Evolutionary conservation across 2,888 invertebrate species (phyloP).

Genomic region (Unio delphinus): DNA sequence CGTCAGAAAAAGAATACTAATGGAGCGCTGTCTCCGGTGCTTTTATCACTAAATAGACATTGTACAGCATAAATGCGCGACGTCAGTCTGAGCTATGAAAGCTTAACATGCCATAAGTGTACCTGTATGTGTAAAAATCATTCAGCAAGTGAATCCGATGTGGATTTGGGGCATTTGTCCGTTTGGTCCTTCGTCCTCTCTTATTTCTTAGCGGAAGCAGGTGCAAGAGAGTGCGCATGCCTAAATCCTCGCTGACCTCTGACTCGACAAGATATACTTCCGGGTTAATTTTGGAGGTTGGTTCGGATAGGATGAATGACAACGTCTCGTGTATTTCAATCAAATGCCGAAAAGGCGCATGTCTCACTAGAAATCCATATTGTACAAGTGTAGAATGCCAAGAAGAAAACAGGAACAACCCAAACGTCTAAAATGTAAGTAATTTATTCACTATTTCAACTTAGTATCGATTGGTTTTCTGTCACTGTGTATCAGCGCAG

Average conservation of each 20-base stretch:
- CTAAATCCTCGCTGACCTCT: slow-evolving; percentile 9
- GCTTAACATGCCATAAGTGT: no score
- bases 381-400: slow-evolving; percentile 49
- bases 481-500: background rate
- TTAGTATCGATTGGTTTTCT: slow-evolving; percentile 1
- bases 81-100: no score
- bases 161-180: slow-evolving; percentile 15
- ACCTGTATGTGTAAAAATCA: no score
- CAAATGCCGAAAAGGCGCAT: background rate
- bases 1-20: no score
- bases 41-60: no score
- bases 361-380: background rate
- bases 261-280: slow-evolving; percentile 29
- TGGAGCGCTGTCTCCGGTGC: no score
- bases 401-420: slow-evolving; percentile 77
- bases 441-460: slow-evolving; percentile 13
- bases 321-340: background rate
- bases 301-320: slow-evolving; percentile 10
- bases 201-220: slow-evolving; percentile 22
- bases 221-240: slow-evolving; percentile 13
- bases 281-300: slow-evolving; percentile 47
- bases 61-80: no score
- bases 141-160: no score
- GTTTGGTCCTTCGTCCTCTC: slow-evolving; percentile 24
- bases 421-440: slow-evolving; percentile 65